phyloP scores from a whole-genome alignment of 2,888 invertebrate species.

The Taenaris catops region DNA sequence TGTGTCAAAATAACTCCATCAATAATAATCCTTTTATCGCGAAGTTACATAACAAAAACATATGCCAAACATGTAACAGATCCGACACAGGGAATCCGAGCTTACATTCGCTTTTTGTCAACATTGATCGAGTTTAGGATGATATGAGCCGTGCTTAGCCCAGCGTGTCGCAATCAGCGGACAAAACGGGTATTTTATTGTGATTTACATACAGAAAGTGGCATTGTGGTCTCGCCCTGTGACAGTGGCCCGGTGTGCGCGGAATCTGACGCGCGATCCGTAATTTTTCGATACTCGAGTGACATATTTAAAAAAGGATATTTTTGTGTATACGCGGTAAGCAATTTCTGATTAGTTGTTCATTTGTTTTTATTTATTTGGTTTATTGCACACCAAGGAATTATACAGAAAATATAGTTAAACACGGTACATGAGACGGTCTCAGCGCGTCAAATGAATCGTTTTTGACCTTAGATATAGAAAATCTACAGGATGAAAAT shows the following conservation, averaged over 20 bases:
- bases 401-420: too few relatives aligned
- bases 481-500: too few relatives aligned
- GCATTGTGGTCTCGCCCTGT: conserved; percentile 61
- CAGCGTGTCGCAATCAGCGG: conserved; percentile 70
- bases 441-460: too few relatives aligned
- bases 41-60: conserved; percentile 1
- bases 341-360: too few relatives aligned
- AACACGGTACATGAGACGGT: too few relatives aligned
- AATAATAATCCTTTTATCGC: background rate
- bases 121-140: conserved; percentile 40
- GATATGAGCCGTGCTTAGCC: conserved; percentile 58
- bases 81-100: conserved; percentile 26
- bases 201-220: conserved; percentile 72
- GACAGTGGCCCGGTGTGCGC: conserved; percentile 61
- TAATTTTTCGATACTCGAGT: conserved; percentile 9
- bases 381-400: too few relatives aligned
- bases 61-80: conserved; percentile 12
- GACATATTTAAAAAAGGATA: conserved; percentile 1
- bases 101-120: conserved; percentile 32
- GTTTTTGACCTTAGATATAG: too few relatives aligned
- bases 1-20: background rate
- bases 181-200: conserved; percentile 75
- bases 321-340: conserved; percentile 3
- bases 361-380: too few relatives aligned
- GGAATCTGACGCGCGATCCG: conserved; percentile 19